These are phyloP conservation scores for Eurytoma californica DNA, from an alignment of 2,888 invertebrate species.

Conservation along the genomic window DNA sequence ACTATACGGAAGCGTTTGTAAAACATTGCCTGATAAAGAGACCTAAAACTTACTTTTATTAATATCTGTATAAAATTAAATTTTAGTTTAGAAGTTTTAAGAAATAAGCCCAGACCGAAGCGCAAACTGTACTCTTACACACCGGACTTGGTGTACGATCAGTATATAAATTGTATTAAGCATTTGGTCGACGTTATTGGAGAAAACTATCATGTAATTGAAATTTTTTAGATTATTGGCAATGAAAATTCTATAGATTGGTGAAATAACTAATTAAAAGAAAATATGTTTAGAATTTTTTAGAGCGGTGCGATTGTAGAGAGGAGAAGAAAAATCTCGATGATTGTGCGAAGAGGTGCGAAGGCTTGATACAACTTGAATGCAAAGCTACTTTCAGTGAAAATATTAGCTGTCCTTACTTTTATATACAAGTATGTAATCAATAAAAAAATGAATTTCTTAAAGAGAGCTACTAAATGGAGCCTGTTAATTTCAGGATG, in stretches of 20 bases:
- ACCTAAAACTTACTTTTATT: no score
- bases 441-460: slow-evolving; percentile 9
- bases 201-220: slow-evolving; percentile 62
- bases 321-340: not conserved
- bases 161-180: slow-evolving; percentile 61
- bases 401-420: slow-evolving; percentile 41
- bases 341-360: not conserved
- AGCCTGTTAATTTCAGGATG: slow-evolving; percentile 62
- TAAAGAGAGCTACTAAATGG: not conserved
- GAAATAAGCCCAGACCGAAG: slow-evolving; percentile 34
- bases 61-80: slow-evolving; percentile 15
- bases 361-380: not conserved
- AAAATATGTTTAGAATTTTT: slow-evolving; percentile 34
- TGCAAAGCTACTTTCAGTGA: not conserved
- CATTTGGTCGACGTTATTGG: slow-evolving; percentile 61
- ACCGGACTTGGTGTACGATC: slow-evolving; percentile 62
- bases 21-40: no score
- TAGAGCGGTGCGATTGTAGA: slow-evolving; percentile 23
- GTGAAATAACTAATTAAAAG: not conserved
- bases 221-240: not conserved
- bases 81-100: slow-evolving; percentile 29
- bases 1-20: slow-evolving; percentile 46
- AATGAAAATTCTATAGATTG: not conserved
- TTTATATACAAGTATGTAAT: slow-evolving; percentile 39
- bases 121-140: slow-evolving; percentile 59